Base-by-base conservation (phyloP, 2,888 invertebrate species). In the Barypeithes pellucidus region DNA sequence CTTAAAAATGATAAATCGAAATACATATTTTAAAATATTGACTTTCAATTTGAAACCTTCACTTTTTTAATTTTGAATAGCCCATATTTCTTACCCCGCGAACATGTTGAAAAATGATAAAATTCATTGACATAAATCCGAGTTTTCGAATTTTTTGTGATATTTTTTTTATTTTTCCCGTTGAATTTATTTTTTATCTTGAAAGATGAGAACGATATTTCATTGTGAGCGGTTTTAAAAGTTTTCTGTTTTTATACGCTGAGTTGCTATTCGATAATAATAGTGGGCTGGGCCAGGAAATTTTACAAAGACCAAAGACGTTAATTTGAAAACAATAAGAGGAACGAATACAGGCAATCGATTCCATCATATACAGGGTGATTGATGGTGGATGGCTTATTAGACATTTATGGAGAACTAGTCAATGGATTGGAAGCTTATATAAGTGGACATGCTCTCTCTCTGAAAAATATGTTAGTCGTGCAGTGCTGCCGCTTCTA, bases 31-130 rank as follows among this genome's bases (percentile, higher is more conserved):
- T 57, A 67, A 54, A 52, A 67, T 67, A 67, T 67, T 67, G 52
- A 43, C 66, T 67, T 67, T 67, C 66, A 67, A 67, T 67, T 67
- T 67, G 29, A 67, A 67, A 60, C 18, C 54, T 54, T 66, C 65
- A 52, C 65, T 41, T 66, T 66, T 63, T 24, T 41, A 52, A 61
- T 61, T 61, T 61, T 43, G 43, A 43, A 61, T 43, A 43, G 60
- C 43, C 60, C 8, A 61, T 61, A 61, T 61, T 61, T 61, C 54
- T 67, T 22, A 57, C 39, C 22, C 41, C 52, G 54, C 43, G 29
- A 67, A 52, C 66, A 54, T 39, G 54, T 54, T 67, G 66, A 67
- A 57, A 57, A 67, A 67, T 57, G 66, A 67, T 67, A 57, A 67
- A 67, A 67, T 67, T 67, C 41, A 52, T 52, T 22, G 66, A 52